These are phyloP conservation scores for Phyllotis vaccarum DNA, from an alignment of 2,797 vertebrate species.

Conservation along the genomic window DNA sequence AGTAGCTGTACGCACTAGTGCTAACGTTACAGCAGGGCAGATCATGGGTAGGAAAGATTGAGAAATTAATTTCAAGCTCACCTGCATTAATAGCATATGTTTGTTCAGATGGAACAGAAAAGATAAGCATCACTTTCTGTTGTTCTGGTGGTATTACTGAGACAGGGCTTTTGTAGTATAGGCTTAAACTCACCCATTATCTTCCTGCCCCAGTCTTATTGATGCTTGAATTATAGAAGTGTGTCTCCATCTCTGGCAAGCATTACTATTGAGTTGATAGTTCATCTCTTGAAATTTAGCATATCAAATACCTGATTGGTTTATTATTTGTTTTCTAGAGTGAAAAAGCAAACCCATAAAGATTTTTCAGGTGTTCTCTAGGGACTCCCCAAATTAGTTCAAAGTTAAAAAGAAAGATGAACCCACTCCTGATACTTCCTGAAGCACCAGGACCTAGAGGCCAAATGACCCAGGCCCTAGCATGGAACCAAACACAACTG, in stretches of 20 bases:
- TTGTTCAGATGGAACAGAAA: not conserved
- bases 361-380: not conserved
- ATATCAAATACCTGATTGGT: not conserved
- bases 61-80: not conserved
- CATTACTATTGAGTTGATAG: not conserved
- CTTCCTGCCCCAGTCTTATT: not conserved
- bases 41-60: not conserved
- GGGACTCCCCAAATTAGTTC: constrained; percentile 19
- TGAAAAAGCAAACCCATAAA: constrained; percentile 28
- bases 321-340: not conserved
- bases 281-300: not conserved
- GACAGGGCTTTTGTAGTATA: not conserved
- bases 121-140: not conserved
- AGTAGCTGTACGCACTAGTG: not conserved
- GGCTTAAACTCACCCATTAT: not conserved
- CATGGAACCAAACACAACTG: not conserved
- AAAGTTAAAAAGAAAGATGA: not conserved
- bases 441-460: not conserved
- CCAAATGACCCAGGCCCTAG: not conserved
- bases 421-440: not conserved
- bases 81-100: not conserved
- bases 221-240: not conserved
- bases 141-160: not conserved
- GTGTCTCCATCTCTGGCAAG: not conserved
- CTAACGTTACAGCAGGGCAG: not conserved